A percentile compares a stretch with the other conserved stretches of the same genome.
phyloP scores from a whole-genome alignment of 2,113 vertebrate species.

The Prunella himalayana region DNA sequence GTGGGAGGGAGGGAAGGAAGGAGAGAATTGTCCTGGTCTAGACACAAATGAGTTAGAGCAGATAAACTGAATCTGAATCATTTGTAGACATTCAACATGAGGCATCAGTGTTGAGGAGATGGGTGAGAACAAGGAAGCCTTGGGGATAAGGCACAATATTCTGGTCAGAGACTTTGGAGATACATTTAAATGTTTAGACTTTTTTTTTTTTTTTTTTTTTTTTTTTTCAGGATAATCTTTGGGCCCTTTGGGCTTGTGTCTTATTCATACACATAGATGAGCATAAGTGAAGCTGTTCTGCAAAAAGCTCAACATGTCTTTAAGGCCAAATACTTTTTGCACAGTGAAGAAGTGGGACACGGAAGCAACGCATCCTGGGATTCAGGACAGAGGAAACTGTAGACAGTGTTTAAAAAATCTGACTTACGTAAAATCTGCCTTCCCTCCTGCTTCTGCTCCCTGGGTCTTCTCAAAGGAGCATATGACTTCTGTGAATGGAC shows the following conservation, averaged over 20 bases:
- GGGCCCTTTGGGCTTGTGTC: not conserved
- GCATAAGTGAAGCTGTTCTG: not conserved
- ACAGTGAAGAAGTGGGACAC: not conserved
- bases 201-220: not conserved
- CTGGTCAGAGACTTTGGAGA: not conserved
- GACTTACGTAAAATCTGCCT: constrained; percentile 49
- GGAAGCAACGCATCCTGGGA: not conserved
- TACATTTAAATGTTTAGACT: not conserved
- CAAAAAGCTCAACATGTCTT: not conserved
- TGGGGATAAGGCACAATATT: not conserved
- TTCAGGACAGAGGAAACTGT: constrained; percentile 6
- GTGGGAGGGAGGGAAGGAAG: not conserved
- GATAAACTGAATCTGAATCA: not conserved
- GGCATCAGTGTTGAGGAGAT: not conserved
- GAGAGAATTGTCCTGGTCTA: not conserved
- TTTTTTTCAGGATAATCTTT: not conserved
- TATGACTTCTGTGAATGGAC: constrained; percentile 66
- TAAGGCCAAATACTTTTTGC: not conserved
- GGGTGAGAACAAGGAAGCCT: not conserved
- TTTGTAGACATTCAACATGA: rapidly evolving
- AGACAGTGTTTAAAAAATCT: not conserved
- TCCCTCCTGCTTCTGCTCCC: constrained; percentile 39
- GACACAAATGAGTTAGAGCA: not conserved
- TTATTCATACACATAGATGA: not conserved
- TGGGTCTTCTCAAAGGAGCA: constrained; percentile 57